Evolutionary conservation across 1,140 invertebrate species (phyloP), one percentile per base, ranked within the genome.

Genomic region (Tribolium madens): DNA sequence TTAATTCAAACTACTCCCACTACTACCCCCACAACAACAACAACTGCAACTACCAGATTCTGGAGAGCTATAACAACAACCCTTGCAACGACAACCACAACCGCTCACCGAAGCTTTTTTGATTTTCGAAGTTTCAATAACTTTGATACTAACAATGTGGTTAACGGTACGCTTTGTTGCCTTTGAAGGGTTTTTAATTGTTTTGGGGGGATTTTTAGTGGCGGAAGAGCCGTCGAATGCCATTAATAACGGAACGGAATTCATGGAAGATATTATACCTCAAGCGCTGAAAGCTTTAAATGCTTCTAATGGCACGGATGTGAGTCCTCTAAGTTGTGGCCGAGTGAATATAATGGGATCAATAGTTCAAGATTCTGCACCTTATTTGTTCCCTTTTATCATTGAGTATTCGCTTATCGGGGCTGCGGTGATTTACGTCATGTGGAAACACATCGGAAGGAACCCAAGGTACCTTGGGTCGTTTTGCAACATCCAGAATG

Each of bases 401-500:
- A 97, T 99, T 82, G 96, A 99, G 85, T 99, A 98, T 86, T 97
- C 96, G 76, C 87, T 99, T 50, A 98, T 99, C 84, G 97, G 96
- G 13, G 97, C 97, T 15, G 97, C 97, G 60, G 96, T 99, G 15
- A 93, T 99, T 82, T 99, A 98, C 86, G 95, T 98, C 48, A 98
- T 99, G 93, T 99, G 97, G 97, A 94, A 94, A 83, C 96, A 97
- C 86, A 97, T 98, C 86, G 95, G 95, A 36, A 91, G 93, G 80
- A 93, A 95, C 86, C 93, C 93, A 1, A 91, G 90, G 88, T 91
- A 87, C 86, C 21, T n/a, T n/a, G n/a, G n/a, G n/a, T n/a, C n/a
- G n/a, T n/a, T n/a, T n/a, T n/a, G n/a, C n/a, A n/a, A n/a, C n/a
- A n/a, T n/a, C n/a, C n/a, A n/a, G n/a, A n/a, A n/a, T n/a, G n/a